Evolutionary conservation across 2,888 invertebrate genomes (phyloP).

Genomic region (Glyphotaelius pellucidus): DNA sequence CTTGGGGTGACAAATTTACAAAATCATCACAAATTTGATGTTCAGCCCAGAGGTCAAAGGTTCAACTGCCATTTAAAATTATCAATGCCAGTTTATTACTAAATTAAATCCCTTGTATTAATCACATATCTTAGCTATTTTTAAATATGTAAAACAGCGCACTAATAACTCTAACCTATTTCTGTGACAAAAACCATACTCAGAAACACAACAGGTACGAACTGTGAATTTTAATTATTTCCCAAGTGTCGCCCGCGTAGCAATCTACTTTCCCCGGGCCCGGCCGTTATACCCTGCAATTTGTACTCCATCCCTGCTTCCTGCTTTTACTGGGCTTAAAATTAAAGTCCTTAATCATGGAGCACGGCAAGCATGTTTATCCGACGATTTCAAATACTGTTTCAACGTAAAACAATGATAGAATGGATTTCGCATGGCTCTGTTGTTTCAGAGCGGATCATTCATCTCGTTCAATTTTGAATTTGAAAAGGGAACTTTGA

Average conservation of each 20-base stretch:
- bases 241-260: slow-evolving; percentile 52
- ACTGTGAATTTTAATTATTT: slow-evolving; percentile 58
- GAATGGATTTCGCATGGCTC: too few relatives aligned
- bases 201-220: slow-evolving; percentile 34
- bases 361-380: slow-evolving; percentile 31
- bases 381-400: slow-evolving; percentile 22
- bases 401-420: background rate
- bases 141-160: background rate
- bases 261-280: slow-evolving; percentile 44
- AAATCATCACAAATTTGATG: too few relatives aligned
- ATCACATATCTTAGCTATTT: too few relatives aligned
- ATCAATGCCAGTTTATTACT: too few relatives aligned
- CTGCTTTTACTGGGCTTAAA: slow-evolving; percentile 38
- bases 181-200: background rate
- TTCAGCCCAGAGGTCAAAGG: too few relatives aligned
- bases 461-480: too few relatives aligned
- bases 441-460: background rate
- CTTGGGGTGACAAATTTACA: too few relatives aligned
- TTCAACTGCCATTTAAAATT: too few relatives aligned
- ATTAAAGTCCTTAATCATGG: slow-evolving; percentile 62
- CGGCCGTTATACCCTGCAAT: slow-evolving; percentile 37
- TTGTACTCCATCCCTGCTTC: slow-evolving; percentile 6
- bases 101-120: too few relatives aligned
- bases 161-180: background rate
- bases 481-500: too few relatives aligned